Percentiles rank a stretch among this genome's conserved stretches.
These are phyloP conservation scores for Mungos mungo DNA, from an alignment of 2,113 vertebrate species.

Conservation along the genomic window DNA sequence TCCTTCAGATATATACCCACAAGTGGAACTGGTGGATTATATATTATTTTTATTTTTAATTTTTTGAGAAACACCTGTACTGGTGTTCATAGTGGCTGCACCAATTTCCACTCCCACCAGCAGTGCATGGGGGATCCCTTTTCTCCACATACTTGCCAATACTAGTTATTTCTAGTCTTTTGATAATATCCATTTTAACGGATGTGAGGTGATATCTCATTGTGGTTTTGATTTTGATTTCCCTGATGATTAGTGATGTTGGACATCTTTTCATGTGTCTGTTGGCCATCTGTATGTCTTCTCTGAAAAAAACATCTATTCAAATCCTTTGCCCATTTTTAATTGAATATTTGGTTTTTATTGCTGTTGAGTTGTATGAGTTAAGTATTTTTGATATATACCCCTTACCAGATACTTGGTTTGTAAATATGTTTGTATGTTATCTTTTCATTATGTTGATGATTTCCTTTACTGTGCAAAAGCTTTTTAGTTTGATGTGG, in stretches of 20 bases:
- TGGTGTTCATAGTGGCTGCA: neutral
- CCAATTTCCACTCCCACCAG: neutral
- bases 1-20: neutral
- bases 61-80: neutral
- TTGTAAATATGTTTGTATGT: neutral
- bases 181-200: neutral
- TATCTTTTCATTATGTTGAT: neutral
- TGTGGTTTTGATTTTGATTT: neutral
- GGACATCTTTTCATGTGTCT: neutral
- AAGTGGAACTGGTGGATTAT: neutral
- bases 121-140: neutral
- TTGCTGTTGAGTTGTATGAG: neutral
- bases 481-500: neutral
- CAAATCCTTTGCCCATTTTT: neutral
- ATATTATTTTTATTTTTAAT: neutral
- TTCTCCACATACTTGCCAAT: neutral
- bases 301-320: neutral
- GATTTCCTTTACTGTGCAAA: neutral
- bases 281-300: neutral
- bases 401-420: neutral
- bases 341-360: neutral
- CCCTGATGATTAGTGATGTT: neutral
- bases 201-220: neutral
- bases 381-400: neutral
- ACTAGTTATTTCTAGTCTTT: neutral